Conservation (phyloP, 2,888 invertebrate species). For the Tetanocera ferruginea region DNA sequence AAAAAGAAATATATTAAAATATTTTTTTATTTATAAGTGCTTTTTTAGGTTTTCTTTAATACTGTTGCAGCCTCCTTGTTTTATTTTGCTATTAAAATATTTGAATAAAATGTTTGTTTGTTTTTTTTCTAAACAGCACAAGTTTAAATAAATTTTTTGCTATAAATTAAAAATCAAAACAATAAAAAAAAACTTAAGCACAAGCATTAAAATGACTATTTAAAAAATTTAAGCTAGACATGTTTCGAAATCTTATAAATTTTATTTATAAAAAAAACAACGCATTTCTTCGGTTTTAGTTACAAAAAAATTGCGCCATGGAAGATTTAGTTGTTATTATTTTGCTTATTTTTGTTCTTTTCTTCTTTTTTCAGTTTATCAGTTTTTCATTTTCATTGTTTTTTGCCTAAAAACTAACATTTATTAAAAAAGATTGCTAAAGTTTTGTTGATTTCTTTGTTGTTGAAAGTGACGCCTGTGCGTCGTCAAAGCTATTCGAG, state of each 20-base stretch:
- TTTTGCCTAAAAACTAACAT: background rate
- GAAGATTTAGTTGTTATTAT: constrained; percentile 44
- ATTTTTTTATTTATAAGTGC: constrained; percentile 37
- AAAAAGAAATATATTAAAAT: constrained; percentile 53
- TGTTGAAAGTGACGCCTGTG: too few species aligned
- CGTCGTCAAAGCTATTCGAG: too few species aligned
- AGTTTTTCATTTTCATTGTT: background rate
- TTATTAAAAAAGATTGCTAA: constrained; percentile 41
- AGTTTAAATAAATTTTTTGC: constrained; percentile 23
- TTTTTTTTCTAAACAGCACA: background rate
- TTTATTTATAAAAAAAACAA: constrained; percentile 31
- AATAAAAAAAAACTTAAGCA: constrained; percentile 38
- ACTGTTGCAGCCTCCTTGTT: constrained; percentile 65
- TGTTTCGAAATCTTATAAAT: constrained; percentile 32
- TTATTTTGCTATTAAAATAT: constrained; percentile 13
- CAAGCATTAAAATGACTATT: constrained; percentile 43
- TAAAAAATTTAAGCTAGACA: constrained; percentile 20
- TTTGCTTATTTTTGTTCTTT: constrained; percentile 35
- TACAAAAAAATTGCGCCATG: constrained; percentile 45
- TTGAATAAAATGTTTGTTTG: background rate
- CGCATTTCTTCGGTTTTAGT: constrained; percentile 44
- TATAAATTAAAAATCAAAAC: constrained; percentile 22
- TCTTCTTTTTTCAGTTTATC: constrained; percentile 29
- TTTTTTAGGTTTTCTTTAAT: constrained; percentile 52
- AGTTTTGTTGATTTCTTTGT: constrained; percentile 12